A percentile compares a stretch with the other conserved stretches of the same genome.
phyloP scores from a whole-genome alignment of 1,140 invertebrate species.

The Lethrus apterus region DNA sequence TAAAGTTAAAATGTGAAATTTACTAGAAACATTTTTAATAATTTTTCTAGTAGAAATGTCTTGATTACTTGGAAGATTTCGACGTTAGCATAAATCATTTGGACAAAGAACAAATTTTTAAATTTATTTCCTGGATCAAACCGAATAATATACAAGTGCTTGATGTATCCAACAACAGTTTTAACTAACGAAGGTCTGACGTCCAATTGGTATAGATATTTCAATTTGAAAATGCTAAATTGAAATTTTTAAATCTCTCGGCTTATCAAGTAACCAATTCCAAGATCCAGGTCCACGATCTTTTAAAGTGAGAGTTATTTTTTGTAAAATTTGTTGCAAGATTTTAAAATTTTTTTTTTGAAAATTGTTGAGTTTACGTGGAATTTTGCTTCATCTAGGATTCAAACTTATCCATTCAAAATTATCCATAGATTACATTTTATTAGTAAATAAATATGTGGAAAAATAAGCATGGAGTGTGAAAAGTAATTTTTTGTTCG shows the following conservation, averaged over 20 bases:
- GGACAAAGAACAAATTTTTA: conserved; percentile 40
- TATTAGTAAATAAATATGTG: too few relatives aligned
- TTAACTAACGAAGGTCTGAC: conserved; percentile 35
- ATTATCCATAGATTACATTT: too few relatives aligned
- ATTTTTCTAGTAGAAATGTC: conserved; percentile 34
- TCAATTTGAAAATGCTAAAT: conserved; percentile 38
- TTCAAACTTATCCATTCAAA: too few relatives aligned
- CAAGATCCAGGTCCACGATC: conserved; percentile 50
- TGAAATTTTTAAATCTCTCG: conserved; percentile 43
- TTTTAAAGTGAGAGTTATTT: conserved; percentile 42
- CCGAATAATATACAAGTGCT: conserved; percentile 40
- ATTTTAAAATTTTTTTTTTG: too few relatives aligned
- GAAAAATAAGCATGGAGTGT: too few relatives aligned
- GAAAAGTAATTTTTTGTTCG: too few relatives aligned
- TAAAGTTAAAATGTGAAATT: conserved; percentile 43
- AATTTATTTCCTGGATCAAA: conserved; percentile 41
- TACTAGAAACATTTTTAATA: conserved; percentile 33
- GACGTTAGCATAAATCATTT: conserved; percentile 52
- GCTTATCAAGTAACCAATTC: conserved; percentile 51
- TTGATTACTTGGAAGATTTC: conserved; percentile 44
- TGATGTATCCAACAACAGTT: conserved; percentile 40
- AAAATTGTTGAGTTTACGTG: too few relatives aligned
- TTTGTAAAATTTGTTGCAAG: too few relatives aligned
- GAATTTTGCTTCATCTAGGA: too few relatives aligned
- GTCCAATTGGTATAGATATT: conserved; percentile 20